Evolutionary conservation across 2,888 invertebrate genomes (phyloP), one percentile per base, ranked within the genome.

Genomic region (Himalopsyche anomala): DNA sequence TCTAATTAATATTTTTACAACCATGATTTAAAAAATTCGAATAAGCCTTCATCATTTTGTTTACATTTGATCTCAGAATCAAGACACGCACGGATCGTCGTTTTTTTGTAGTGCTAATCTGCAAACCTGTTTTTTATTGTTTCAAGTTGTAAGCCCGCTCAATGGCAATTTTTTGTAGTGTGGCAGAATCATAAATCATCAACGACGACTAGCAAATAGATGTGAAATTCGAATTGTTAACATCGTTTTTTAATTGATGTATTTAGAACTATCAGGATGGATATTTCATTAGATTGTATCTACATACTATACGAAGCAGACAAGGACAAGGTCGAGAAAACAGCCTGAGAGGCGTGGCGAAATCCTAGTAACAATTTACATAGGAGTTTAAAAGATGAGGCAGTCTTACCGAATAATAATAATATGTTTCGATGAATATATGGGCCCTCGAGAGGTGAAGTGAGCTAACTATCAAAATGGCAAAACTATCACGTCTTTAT

Each of bases 51-150:
- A 38, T 74, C 36, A 74, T 74, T 74, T 12, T 74, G 36, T 74
- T 74, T 74, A 74, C 74, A 74, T 36, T 38, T 38, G 74, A 74
- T 74, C 38, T 28, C 38, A 74, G 36, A 12, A 74, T 38, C 74
- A 74, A 36, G 28, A 12, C 38, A 74, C 69, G 36, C 36, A 74
- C 38, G 74, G 19, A 38, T 36, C 38, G 19, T 74, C 19, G 69
- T 74, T 74, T 74, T 74, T 74, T 62, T 74, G 1, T 36, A 36
- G 74, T 36, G 74, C 74, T 38, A 74, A 74, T 74, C 6, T 38
- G 12, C 8, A 38, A 74, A 74, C 74, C 74, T 74, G 74, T 74
- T 74, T 74, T 69, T 74, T 74, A 19, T 74, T 4, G 74, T 36
- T 74, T 38, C 38, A 36, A 74, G 74, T 74, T 74, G 74, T 74